Evolutionary conservation across 2,888 invertebrate species (phyloP).

Genomic region (Chrysolina oricalcia): DNA sequence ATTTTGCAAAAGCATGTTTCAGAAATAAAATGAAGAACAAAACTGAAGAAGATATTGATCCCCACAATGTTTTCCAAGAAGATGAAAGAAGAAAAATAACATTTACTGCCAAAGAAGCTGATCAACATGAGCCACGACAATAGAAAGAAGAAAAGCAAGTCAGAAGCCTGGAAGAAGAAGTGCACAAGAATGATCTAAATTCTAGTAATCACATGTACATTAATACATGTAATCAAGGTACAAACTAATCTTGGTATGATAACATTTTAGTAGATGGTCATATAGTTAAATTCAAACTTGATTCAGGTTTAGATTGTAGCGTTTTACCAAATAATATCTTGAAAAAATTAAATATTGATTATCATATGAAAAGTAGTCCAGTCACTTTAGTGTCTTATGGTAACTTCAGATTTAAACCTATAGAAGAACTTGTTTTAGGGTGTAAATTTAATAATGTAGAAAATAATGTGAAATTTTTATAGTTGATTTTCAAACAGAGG

Average conservation of each 20-base stretch:
- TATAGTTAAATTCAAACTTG: conserved; percentile 31
- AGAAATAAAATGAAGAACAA: conserved; percentile 11
- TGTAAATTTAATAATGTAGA: conserved; percentile 26
- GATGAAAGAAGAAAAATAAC: neutral
- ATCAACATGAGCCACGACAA: neutral
- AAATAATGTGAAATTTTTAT: conserved; percentile 34
- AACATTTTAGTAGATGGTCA: conserved; percentile 13
- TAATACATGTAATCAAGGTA: conserved; percentile 21
- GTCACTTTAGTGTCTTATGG: conserved; percentile 43
- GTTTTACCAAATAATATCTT: conserved; percentile 31
- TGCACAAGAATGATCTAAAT: conserved; percentile 9
- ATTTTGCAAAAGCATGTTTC: conserved; percentile 34
- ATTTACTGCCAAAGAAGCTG: neutral
- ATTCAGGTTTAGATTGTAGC: conserved; percentile 31
- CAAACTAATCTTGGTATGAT: conserved; percentile 28
- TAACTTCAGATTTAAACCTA: conserved; percentile 43
- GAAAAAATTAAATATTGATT: conserved; percentile 14
- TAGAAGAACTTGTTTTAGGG: conserved; percentile 26
- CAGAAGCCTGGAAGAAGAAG: conserved; percentile 13
- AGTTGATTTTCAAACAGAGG: conserved; percentile 26
- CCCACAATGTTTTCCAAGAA: neutral
- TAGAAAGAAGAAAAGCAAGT: no score
- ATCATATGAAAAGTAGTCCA: conserved; percentile 14
- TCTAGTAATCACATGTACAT: conserved; percentile 22
- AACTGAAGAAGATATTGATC: neutral